phyloP scores from a whole-genome alignment of 1,140 invertebrate genomes.

The Cyclargus thomasi region DNA sequence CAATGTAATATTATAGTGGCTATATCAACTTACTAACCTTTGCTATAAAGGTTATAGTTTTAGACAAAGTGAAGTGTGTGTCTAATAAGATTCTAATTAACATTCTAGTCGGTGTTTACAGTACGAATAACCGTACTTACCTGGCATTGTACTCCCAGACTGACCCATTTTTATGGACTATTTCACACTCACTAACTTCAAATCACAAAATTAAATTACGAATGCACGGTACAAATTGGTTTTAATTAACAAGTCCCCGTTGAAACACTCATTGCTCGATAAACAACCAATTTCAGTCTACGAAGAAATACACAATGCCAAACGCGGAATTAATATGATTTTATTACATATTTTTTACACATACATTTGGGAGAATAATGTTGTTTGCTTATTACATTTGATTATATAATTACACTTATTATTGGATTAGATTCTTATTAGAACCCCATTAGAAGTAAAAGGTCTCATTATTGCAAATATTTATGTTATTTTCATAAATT shows the following conservation, averaged over 20 bases:
- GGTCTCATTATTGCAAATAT: background rate
- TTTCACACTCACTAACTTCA: conserved; percentile 29
- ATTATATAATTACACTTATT: background rate
- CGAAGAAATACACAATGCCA: background rate
- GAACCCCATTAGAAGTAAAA: background rate
- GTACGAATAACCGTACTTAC: conserved; percentile 46
- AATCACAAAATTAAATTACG: conserved; percentile 31
- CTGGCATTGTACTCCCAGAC: conserved; percentile 56
- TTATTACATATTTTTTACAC: too few species aligned
- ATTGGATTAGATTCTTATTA: background rate
- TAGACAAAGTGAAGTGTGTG: conserved; percentile 19
- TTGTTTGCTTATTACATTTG: background rate
- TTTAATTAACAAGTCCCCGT: conserved; percentile 4
- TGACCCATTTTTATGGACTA: conserved; percentile 48
- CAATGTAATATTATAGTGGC: background rate
- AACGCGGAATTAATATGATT: background rate
- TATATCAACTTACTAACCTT: background rate
- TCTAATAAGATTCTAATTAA: conserved; percentile 38
- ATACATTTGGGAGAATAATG: background rate
- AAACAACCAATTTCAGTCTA: background rate
- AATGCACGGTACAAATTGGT: conserved; percentile 23
- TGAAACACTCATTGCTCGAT: background rate
- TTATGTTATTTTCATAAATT: background rate
- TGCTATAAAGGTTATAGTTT: conserved; percentile 6
- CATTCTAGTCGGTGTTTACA: conserved; percentile 24